These are phyloP conservation scores for Leptinotarsa tumamoca DNA, from an alignment of 2,888 invertebrate genomes.

Conservation along the genomic window DNA sequence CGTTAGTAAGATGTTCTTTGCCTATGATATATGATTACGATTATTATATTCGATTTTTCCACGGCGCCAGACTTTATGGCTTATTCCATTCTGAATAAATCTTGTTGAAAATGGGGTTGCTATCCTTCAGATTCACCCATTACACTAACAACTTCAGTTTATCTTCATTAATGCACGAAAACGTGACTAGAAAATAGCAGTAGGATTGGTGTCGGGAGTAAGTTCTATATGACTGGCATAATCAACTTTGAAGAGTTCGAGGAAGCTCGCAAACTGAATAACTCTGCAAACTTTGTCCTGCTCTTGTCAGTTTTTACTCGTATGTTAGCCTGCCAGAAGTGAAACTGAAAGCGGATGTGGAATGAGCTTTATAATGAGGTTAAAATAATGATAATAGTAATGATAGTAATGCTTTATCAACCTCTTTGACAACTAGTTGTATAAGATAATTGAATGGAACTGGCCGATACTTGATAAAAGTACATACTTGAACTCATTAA, in stretches of 20 bases:
- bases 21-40: background rate
- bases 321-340: background rate
- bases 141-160: slow-evolving; percentile 3
- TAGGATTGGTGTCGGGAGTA: background rate
- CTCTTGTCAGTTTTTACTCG: background rate
- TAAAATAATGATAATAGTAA: background rate
- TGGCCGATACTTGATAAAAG: too few relatives aligned
- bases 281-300: background rate
- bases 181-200: slow-evolving; percentile 11
- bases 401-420: too few relatives aligned
- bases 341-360: background rate
- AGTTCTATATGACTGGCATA: slow-evolving; percentile 3
- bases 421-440: too few relatives aligned
- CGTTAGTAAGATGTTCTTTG: background rate
- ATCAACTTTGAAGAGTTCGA: slow-evolving; percentile 6
- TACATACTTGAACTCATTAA: too few relatives aligned
- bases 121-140: background rate
- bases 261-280: background rate
- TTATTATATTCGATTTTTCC: slow-evolving; percentile 2
- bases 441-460: too few relatives aligned
- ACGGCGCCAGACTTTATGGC: background rate
- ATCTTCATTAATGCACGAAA: slow-evolving; percentile 10
- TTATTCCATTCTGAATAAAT: background rate
- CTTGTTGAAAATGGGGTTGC: slow-evolving; percentile 1
- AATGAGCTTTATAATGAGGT: background rate